Evolutionary conservation across 1,140 invertebrate genomes (phyloP).

Genomic region (Dryas iulia): DNA sequence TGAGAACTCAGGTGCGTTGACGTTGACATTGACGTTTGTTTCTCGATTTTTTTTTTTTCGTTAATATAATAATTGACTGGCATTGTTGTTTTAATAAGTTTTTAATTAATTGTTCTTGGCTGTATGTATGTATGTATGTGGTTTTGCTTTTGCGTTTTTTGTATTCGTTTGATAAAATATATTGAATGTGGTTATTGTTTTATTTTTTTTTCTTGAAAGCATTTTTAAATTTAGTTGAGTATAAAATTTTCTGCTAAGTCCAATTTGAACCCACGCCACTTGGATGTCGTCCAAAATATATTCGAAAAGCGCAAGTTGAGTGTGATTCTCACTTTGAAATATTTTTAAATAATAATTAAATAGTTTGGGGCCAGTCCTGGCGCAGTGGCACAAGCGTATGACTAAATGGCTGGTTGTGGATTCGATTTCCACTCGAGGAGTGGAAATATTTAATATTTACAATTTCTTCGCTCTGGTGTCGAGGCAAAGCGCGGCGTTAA

Average conservation of each 20-base stretch:
- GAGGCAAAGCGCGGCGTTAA: too few species aligned
- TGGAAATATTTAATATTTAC: too few species aligned
- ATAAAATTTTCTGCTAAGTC: background rate
- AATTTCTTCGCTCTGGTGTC: too few species aligned
- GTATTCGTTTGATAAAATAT: background rate
- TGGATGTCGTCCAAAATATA: background rate
- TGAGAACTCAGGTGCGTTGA: slow-evolving; percentile 27
- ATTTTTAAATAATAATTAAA: background rate
- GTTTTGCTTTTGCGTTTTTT: background rate
- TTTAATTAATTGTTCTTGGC: background rate
- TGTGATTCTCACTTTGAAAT: background rate
- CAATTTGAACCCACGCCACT: slow-evolving; percentile 2
- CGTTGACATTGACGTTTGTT: slow-evolving; percentile 1
- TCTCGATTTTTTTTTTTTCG: background rate
- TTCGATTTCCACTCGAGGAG: too few species aligned
- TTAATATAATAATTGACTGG: background rate
- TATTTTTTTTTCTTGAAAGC: background rate
- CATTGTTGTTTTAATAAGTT: background rate
- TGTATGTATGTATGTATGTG: background rate
- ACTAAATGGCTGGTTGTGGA: too few species aligned
- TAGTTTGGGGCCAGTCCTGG: background rate
- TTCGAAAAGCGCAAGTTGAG: background rate
- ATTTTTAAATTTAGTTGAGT: too few species aligned
- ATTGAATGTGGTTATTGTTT: background rate
- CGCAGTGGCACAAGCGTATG: too few species aligned